Conservation (phyloP, 2,113 vertebrate species). For the Ranitomeya imitator region DNA sequence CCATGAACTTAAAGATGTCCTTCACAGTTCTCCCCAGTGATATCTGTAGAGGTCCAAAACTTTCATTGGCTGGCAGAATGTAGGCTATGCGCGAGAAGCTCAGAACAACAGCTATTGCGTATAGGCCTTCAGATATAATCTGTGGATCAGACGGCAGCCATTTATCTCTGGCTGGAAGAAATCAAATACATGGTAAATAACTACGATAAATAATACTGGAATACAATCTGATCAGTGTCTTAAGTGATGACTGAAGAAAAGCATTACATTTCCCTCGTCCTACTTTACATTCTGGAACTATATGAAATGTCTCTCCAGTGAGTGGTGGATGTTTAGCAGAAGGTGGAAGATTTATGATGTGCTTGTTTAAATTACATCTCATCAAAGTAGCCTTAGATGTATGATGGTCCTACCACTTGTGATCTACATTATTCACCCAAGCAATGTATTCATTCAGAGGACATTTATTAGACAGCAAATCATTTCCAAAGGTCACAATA, state of each 20-base stretch:
- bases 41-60: slow-evolving; percentile 90
- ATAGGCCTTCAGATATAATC: slow-evolving; percentile 89
- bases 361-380: slow-evolving; percentile 4
- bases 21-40: slow-evolving; percentile 89
- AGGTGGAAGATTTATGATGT: slow-evolving; percentile 23
- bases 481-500: neutral
- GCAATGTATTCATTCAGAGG: neutral
- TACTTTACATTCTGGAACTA: slow-evolving; percentile 6
- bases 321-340: neutral
- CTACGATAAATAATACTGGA: slow-evolving; percentile 50
- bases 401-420: neutral
- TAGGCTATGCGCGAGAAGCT: slow-evolving; percentile 89
- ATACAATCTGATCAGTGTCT: neutral
- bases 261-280: neutral
- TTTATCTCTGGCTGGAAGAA: slow-evolving; percentile 83
- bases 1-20: slow-evolving; percentile 94
- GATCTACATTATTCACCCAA: neutral
- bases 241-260: neutral
- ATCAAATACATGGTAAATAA: slow-evolving; percentile 57
- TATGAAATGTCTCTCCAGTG: neutral
- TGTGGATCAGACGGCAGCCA: slow-evolving; percentile 91
- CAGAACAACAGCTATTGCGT: slow-evolving; percentile 87
- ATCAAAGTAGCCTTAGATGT: neutral
- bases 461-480: slow-evolving; percentile 3
- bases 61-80: slow-evolving; percentile 90